A percentile compares a stretch with the other conserved stretches of the same genome.
Conservation (phyloP, 2,113 vertebrate genomes). For the Stictonetta naevosa region DNA sequence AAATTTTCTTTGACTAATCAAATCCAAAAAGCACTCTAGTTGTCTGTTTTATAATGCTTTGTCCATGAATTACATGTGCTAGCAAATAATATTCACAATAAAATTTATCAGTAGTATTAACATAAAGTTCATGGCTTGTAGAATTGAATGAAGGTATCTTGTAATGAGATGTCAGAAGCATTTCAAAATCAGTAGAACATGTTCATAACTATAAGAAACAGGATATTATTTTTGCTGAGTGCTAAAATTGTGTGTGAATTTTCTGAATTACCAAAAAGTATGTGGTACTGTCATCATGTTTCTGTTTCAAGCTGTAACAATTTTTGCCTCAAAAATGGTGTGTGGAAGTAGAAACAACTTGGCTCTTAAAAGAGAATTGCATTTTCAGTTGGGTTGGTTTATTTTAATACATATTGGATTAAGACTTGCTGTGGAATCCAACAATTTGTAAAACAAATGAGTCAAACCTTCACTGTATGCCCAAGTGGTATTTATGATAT, state of each 20-base stretch:
- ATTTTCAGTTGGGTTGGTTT: not conserved
- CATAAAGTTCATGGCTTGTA: not conserved
- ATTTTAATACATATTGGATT: not conserved
- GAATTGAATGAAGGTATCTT: not conserved
- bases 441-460: not conserved
- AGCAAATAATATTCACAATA: not conserved
- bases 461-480: not conserved
- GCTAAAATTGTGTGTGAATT: conserved; percentile 8
- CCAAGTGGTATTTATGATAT: not conserved
- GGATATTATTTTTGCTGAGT: not conserved
- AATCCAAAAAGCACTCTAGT: not conserved
- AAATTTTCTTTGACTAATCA: not conserved
- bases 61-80: not conserved
- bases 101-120: not conserved
- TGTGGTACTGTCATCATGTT: not conserved
- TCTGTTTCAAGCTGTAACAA: not conserved
- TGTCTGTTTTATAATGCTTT: not conserved
- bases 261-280: conserved; percentile 7
- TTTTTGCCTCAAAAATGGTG: not conserved
- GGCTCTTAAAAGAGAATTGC: not conserved
- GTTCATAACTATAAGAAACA: not conserved
- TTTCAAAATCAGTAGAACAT: not conserved
- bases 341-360: not conserved
- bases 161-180: not conserved
- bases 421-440: not conserved